Conservation (phyloP, 2,797 vertebrate species). For the Sebastes oblongus region DNA sequence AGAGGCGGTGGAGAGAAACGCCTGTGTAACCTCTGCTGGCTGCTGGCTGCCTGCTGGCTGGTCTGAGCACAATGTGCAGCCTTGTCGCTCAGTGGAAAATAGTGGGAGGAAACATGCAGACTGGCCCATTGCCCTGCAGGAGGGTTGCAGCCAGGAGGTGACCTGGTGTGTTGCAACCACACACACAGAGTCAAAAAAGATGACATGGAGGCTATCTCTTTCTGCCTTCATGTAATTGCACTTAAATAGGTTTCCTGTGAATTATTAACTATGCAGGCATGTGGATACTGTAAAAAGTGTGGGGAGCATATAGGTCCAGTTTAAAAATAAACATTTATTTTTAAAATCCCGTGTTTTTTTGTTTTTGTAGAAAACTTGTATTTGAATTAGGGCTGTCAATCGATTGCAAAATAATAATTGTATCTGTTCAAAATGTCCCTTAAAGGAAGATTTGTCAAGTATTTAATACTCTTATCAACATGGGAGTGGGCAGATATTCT, state of each 20-base stretch:
- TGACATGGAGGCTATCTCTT: conserved; percentile 8
- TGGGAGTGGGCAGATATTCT: too few species aligned
- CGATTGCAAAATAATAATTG: too few species aligned
- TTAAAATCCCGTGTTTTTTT: too few species aligned
- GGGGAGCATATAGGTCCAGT: too few species aligned
- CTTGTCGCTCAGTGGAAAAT: conserved; percentile 65
- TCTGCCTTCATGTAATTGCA: neutral
- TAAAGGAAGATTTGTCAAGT: too few species aligned
- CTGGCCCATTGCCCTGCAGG: conserved; percentile 63
- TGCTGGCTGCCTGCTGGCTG: conserved; percentile 34
- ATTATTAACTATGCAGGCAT: neutral
- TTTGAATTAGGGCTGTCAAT: too few species aligned
- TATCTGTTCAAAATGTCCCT: too few species aligned
- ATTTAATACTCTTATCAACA: too few species aligned
- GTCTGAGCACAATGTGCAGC: conserved; percentile 64
- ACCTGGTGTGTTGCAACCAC: conserved; percentile 59
- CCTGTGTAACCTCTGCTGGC: conserved; percentile 54
- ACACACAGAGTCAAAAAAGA: neutral
- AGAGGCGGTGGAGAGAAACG: conserved; percentile 3
- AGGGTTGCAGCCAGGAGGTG: conserved; percentile 62
- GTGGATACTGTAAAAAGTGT: rapidly evolving
- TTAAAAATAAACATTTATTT: too few species aligned
- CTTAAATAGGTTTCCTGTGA: neutral
- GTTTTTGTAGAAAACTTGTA: too few species aligned
- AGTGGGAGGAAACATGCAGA: conserved; percentile 68